Conservation (phyloP, 2,797 vertebrate species). For the Liasis olivaceus region DNA sequence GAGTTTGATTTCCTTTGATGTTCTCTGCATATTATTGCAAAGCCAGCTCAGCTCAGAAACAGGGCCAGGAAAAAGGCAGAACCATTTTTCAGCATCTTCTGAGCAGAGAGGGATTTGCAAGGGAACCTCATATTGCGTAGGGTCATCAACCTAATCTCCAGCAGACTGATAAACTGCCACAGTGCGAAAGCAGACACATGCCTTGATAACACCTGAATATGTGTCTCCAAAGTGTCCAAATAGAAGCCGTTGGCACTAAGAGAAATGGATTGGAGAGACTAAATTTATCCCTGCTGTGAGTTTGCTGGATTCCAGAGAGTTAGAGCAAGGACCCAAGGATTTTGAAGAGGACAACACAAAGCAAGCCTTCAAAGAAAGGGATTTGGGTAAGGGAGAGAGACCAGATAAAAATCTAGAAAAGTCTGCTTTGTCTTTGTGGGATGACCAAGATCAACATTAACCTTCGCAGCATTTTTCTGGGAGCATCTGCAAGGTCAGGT, state of each 20-base stretch:
- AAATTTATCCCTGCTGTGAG: slow-evolving; percentile 23
- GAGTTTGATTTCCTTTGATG: slow-evolving; percentile 67
- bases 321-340: background rate
- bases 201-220: slow-evolving; percentile 26
- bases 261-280: slow-evolving; percentile 32
- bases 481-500: background rate
- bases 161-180: slow-evolving; percentile 37
- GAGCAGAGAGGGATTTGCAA: slow-evolving; percentile 53
- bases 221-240: slow-evolving; percentile 31
- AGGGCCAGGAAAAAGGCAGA: slow-evolving; percentile 8
- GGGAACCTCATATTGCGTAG: slow-evolving; percentile 49
- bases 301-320: background rate
- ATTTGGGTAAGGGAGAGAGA: background rate
- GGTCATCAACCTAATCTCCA: slow-evolving; percentile 46
- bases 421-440: background rate
- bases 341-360: slow-evolving; percentile 1
- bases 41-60: slow-evolving; percentile 58
- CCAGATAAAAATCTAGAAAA: slow-evolving; percentile 27
- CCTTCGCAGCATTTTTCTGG: background rate
- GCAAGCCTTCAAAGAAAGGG: background rate
- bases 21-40: slow-evolving; percentile 54
- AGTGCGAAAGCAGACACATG: slow-evolving; percentile 9
- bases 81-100: slow-evolving; percentile 48
- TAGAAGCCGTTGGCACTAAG: slow-evolving; percentile 36
- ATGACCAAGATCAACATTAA: background rate